Evolutionary conservation across 2,888 invertebrate genomes (phyloP).

Genomic region (Cyaniris semiargus): DNA sequence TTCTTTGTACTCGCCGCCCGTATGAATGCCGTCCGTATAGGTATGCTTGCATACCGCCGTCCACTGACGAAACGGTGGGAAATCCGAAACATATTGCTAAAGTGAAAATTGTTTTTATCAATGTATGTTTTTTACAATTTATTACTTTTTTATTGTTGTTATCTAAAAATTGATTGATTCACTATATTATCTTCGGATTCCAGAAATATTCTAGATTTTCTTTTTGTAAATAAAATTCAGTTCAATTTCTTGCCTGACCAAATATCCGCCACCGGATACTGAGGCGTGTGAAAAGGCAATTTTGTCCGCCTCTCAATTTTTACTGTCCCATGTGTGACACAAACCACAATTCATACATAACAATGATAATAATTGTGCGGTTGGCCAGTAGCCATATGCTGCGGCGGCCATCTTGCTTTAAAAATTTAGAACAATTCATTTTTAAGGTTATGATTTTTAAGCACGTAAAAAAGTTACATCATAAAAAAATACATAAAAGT

Average conservation of each 20-base stretch:
- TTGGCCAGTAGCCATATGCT: constrained; percentile 47
- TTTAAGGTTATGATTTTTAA: constrained; percentile 17
- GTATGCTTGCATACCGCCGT: constrained; percentile 51
- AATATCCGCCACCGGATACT: background rate
- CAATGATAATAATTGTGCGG: constrained; percentile 48
- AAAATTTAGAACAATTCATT: constrained; percentile 43
- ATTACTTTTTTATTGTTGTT: background rate
- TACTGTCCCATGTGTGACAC: constrained; percentile 29
- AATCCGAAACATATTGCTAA: constrained; percentile 39
- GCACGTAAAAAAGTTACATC: background rate
- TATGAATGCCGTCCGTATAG: constrained; percentile 55
- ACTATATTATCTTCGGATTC: background rate
- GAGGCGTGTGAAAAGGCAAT: constrained; percentile 16
- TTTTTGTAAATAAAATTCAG: background rate
- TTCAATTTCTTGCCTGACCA: background rate
- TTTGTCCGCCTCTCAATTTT: constrained; percentile 13
- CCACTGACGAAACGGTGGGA: constrained; percentile 52
- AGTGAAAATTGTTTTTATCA: constrained; percentile 30
- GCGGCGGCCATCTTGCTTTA: constrained; percentile 47
- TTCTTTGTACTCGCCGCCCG: constrained; percentile 68
- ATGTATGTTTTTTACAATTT: background rate
- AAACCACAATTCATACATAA: constrained; percentile 35
- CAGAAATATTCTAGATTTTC: background rate
- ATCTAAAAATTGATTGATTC: background rate
- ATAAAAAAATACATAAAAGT: constrained; percentile 1